Base-by-base conservation (phyloP, 2,113 vertebrate genomes). In the Pseudorhombus dupliciocellatus region DNA sequence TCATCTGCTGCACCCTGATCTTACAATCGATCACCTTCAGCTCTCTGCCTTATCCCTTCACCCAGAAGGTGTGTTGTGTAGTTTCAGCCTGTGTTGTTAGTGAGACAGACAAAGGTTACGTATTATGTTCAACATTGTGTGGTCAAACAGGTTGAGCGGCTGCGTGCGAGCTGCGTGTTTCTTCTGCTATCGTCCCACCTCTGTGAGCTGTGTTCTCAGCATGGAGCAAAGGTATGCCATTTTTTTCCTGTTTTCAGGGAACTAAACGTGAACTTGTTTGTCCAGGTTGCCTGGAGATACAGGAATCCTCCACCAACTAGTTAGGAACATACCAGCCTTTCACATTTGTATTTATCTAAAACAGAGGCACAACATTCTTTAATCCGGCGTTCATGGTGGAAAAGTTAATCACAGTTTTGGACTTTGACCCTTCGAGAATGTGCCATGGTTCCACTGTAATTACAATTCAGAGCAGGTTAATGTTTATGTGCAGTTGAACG, bases 81-180 rank as follows among this genome's bases (percentile, higher is more conserved):
- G 60, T 46, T 34, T 28, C 1, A n/a, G 12, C 37, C 1, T 31
- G 3, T 8, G 51, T 18, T 59, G 44, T 44, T 73, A 60, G 25
- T 26, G 10, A 46, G 0, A n/a, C 22, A 9, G 11, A 7, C 2
- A 30, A 1, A 2, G 0, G 21, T 52, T 62, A 42, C 24, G 40
- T 37, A 2, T 71, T 31, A 42, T 25, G 51, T 50, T 59, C 15
- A 51, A 20, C 14, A 46, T 30, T 46, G 64, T 71, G 70, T 60
- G 30, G 70, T 75, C 34, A 21, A 87, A 88, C 86, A 75, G 78
- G 86, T 84, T 4, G 1, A 73, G 52, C 75, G 28, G 15, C 67
- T 60, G 15, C 48, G 24, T 11, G 7, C 10, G 20, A 66, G 53
- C 15, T 0, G 11, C 28, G 48, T 52, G 12, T 26, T 59, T 66